Evolutionary conservation across 2,888 invertebrate species (phyloP).

Genomic region (Trichogramma dendrolimi): DNA sequence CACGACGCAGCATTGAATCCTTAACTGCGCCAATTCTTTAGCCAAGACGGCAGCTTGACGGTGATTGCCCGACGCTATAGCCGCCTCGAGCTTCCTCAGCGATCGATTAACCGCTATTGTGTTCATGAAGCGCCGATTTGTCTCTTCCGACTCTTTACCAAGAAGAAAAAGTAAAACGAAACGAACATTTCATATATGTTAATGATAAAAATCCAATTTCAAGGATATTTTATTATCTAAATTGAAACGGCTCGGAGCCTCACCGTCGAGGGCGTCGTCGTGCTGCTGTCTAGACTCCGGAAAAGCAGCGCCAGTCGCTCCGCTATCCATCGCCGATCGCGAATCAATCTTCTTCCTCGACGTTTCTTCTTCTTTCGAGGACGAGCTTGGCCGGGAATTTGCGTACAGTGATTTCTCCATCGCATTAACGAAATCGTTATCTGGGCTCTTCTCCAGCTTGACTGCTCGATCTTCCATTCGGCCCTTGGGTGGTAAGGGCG

Average conservation of each 20-base stretch:
- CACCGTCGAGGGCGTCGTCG: not conserved
- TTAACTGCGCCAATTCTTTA: conserved; percentile 70
- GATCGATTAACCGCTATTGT: conserved; percentile 62
- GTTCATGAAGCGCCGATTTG: conserved; percentile 50
- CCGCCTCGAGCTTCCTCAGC: conserved; percentile 68
- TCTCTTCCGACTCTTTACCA: conserved; percentile 28
- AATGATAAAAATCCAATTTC: not conserved
- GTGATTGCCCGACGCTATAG: conserved; percentile 74
- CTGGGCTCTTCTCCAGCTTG: conserved; percentile 37
- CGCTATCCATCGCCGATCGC: not conserved
- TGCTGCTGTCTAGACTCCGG: not conserved
- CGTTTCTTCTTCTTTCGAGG: conserved; percentile 6
- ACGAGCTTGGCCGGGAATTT: conserved; percentile 32
- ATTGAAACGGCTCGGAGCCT: not conserved
- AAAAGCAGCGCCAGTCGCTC: not conserved
- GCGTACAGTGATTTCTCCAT: conserved; percentile 44
- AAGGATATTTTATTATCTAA: too few species aligned
- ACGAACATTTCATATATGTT: not conserved
- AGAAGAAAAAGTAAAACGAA: conserved; percentile 9
- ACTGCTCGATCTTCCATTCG: conserved; percentile 33
- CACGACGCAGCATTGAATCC: conserved; percentile 70
- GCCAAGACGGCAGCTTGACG: conserved; percentile 72
- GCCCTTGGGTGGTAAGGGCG: not conserved
- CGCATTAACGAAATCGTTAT: conserved; percentile 55
- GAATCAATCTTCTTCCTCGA: conserved; percentile 19